Evolutionary conservation across 1,140 invertebrate genomes (phyloP), one percentile per base, ranked within the genome.

Genomic region (Ganaspis sp.): DNA sequence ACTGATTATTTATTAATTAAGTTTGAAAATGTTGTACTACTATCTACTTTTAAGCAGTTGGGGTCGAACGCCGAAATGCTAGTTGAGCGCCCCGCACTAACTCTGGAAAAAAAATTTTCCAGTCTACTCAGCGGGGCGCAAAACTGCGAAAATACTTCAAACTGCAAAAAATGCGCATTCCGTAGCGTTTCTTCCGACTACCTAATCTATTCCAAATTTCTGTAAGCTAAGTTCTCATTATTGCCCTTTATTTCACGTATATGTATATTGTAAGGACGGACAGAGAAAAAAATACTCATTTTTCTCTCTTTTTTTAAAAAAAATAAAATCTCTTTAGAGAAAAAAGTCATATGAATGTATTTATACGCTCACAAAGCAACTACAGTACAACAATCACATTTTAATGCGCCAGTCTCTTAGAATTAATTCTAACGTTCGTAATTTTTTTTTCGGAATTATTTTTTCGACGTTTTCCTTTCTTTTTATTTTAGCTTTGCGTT

Each of bases 1-100:
- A 91, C 87, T 85, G 85, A 91, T 91, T 91, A 91, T 91, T 91
- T 91, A 91, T 91, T 90, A 87, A 90, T 87, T 91, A 91, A 90
- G 90, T 90, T 90, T 87, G 78, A 81, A 75, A 83, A 84, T 85
- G 83, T 79, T 87, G 83, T 88, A 87, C 78, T 79, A 83, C 80
- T 86, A 81, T 76, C 40, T 82, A 81, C 70, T 79, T 81, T 83
- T 79, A 79, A 72, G 70, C 58, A 58, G 54, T 58, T 58, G 21
- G 54, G 49, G 21, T 49, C 4, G 23, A 70, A 38, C 54, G 9
- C 19, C 54, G 54, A 58, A 58, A 58, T 58, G 23, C 23, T n/a
- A n/a, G n/a, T n/a, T n/a, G n/a, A n/a, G n/a, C n/a, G n/a, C n/a
- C n/a, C n/a, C n/a, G n/a, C n/a, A n/a, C n/a, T n/a, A n/a, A n/a